Evolutionary conservation across 2,888 invertebrate species (phyloP).

Genomic region (Nemoura dubitans): DNA sequence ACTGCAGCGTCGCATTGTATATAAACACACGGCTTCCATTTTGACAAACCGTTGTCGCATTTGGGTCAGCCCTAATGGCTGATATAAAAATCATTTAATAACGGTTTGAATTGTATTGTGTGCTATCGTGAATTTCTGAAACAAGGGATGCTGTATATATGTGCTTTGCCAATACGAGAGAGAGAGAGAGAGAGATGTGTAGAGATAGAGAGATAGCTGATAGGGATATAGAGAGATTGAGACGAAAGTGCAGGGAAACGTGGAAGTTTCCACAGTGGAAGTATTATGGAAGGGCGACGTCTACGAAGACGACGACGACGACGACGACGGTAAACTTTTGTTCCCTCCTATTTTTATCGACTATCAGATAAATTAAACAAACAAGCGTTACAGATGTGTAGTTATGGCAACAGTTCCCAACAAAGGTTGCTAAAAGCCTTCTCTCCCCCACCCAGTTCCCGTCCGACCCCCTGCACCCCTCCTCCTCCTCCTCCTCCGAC

Average conservation of each 20-base stretch:
- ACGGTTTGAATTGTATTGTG: not conserved
- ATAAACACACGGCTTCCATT: too few relatives aligned
- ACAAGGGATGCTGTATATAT: too few relatives aligned
- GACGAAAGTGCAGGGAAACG: not conserved
- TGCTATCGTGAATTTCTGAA: too few relatives aligned
- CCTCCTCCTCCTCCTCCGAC: too few relatives aligned
- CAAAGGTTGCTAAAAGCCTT: not conserved
- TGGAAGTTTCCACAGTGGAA: too few relatives aligned
- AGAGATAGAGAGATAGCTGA: too few relatives aligned
- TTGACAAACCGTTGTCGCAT: not conserved
- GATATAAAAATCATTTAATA: not conserved
- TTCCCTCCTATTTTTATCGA: constrained; percentile 7
- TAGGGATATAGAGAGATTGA: not conserved
- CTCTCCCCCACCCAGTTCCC: too few relatives aligned
- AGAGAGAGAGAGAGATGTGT: too few relatives aligned
- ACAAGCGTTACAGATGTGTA: not conserved
- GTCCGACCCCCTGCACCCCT: not conserved
- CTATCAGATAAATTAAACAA: constrained; percentile 12
- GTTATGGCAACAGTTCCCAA: not conserved
- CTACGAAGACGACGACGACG: not conserved
- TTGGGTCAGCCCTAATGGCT: not conserved
- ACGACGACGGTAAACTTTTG: not conserved
- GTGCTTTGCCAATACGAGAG: not conserved
- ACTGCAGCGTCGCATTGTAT: too few relatives aligned
- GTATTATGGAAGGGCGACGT: not conserved